These are phyloP conservation scores for Timandra comae DNA, from an alignment of 2,888 invertebrate genomes.

Conservation along the genomic window DNA sequence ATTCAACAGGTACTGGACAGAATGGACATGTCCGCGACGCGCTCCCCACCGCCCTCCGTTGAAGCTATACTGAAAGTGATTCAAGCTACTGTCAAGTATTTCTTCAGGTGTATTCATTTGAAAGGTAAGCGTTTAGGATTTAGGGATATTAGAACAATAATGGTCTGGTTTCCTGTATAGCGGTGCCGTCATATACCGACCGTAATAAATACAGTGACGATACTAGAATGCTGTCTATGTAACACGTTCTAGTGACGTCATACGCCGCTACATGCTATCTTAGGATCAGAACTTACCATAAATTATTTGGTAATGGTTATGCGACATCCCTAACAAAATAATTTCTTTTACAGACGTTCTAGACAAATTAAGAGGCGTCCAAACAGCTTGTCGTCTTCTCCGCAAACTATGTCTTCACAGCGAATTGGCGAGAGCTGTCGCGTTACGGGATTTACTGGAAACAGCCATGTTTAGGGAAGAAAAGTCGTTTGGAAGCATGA, in stretches of 20 bases:
- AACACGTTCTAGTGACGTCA: too few relatives aligned
- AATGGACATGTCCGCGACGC: slow-evolving; percentile 78
- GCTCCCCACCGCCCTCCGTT: slow-evolving; percentile 77
- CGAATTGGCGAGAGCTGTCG: slow-evolving; percentile 83
- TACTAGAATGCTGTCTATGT: too few relatives aligned
- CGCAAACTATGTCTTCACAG: slow-evolving; percentile 80
- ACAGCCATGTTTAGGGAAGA: slow-evolving; percentile 83
- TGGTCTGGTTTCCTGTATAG: too few relatives aligned
- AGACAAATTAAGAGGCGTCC: slow-evolving; percentile 79
- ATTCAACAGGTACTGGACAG: slow-evolving; percentile 74
- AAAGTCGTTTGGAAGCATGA: slow-evolving; percentile 81
- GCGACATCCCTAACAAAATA: neutral
- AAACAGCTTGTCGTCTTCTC: slow-evolving; percentile 79
- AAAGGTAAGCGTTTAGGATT: slow-evolving; percentile 77
- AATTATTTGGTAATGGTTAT: too few relatives aligned
- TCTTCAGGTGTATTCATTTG: slow-evolving; percentile 83
- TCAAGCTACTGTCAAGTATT: slow-evolving; percentile 83
- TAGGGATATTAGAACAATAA: too few relatives aligned
- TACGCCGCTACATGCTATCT: too few relatives aligned
- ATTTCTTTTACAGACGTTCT: slow-evolving; percentile 69
- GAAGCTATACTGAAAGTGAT: slow-evolving; percentile 82
- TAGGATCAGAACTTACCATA: too few relatives aligned
- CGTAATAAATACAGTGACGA: too few relatives aligned
- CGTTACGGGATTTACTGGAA: slow-evolving; percentile 83
- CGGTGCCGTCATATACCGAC: too few relatives aligned